Percentiles rank a stretch among this genome's conserved stretches.
Evolutionary conservation across 2,888 invertebrate genomes (phyloP).

Genomic region (Apotomis capreana): DNA sequence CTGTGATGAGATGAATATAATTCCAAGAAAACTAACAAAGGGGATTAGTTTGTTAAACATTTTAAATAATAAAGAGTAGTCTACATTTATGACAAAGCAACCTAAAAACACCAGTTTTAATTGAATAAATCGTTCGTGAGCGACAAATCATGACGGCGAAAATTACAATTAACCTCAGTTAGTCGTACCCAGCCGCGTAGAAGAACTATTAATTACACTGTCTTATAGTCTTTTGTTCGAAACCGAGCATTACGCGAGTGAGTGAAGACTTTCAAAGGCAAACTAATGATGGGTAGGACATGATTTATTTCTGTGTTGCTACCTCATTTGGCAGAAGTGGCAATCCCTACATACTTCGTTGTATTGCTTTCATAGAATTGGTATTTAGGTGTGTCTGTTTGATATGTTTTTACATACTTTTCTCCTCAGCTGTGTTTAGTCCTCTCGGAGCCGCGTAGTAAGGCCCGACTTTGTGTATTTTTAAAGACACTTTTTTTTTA

Average conservation of each 20-base stretch:
- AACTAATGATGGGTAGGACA: constrained; percentile 16
- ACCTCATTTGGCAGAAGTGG: background rate
- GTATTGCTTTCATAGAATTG: no score
- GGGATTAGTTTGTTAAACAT: no score
- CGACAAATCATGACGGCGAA: constrained; percentile 9
- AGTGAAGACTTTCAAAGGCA: constrained; percentile 6
- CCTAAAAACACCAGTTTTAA: background rate
- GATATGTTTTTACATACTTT: no score
- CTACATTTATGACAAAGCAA: no score
- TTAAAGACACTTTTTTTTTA: no score
- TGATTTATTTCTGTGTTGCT: constrained; percentile 7
- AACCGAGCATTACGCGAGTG: background rate
- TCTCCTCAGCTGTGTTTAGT: no score
- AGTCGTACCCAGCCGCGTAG: background rate
- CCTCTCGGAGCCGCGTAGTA: no score
- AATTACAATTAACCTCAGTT: constrained; percentile 11
- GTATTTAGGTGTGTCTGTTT: no score
- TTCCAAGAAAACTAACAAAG: no score
- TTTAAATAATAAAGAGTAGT: no score
- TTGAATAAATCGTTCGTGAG: background rate
- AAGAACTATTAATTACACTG: constrained; percentile 27
- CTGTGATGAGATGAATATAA: no score
- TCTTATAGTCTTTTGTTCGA: constrained; percentile 12
- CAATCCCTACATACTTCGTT: background rate
- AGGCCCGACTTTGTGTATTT: no score